These are phyloP conservation scores for Zaprionus taronus DNA, from an alignment of 1,140 invertebrate genomes.

Conservation along the genomic window DNA sequence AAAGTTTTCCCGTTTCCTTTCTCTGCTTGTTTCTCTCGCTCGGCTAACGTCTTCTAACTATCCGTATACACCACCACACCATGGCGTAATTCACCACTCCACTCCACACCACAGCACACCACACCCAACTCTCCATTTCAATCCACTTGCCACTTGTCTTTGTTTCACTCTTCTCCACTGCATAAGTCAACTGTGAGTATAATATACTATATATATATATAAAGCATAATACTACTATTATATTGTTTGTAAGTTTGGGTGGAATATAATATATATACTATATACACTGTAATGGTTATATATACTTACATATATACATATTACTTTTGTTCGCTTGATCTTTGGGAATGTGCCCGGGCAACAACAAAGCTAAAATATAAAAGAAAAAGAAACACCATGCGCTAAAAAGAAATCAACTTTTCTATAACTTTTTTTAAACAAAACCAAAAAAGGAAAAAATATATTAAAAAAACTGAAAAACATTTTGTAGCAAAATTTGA, in stretches of 20 bases:
- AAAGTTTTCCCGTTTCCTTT: constrained; percentile 60
- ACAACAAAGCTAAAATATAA: constrained; percentile 26
- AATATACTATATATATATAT: constrained; percentile 57
- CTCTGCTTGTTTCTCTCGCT: constrained; percentile 43
- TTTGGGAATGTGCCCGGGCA: constrained; percentile 62
- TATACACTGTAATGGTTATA: constrained; percentile 54
- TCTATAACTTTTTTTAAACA: constrained; percentile 81
- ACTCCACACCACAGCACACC: neutral
- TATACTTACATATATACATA: constrained; percentile 45
- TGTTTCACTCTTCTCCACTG: constrained; percentile 70
- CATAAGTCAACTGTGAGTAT: constrained; percentile 78
- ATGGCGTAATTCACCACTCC: neutral
- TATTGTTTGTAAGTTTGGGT: constrained; percentile 35
- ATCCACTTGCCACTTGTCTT: constrained; percentile 41
- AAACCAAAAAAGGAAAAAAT: constrained; percentile 50
- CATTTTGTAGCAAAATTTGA: constrained; percentile 80
- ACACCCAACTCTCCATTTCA: constrained; percentile 20
- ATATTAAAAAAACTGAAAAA: constrained; percentile 42
- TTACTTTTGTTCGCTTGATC: constrained; percentile 67
- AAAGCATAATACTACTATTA: constrained; percentile 30
- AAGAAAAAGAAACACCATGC: constrained; percentile 35
- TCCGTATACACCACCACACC: constrained; percentile 13
- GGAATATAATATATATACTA: constrained; percentile 30
- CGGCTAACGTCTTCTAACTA: constrained; percentile 40
- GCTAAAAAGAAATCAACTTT: constrained; percentile 59